phyloP scores from a whole-genome alignment of 2,888 invertebrate species.

The Dicycla oo region DNA sequence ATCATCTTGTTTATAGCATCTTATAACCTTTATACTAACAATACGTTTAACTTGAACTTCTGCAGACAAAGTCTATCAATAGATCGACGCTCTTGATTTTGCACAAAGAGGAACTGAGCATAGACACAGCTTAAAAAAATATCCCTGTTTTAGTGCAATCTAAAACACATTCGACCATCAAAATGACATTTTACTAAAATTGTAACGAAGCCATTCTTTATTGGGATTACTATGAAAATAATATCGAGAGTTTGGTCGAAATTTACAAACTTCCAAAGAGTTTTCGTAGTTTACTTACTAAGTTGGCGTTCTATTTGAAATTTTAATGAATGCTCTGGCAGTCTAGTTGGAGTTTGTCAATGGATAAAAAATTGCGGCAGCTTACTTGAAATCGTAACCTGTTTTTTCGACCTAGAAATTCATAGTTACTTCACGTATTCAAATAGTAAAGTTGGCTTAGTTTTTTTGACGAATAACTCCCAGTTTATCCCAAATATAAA shows the following conservation, averaged over 20 bases:
- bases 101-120: not conserved
- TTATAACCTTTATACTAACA: not conserved
- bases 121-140: not conserved
- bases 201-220: constrained; percentile 28
- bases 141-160: constrained; percentile 6
- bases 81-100: not conserved
- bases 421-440: constrained; percentile 38
- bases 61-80: not conserved
- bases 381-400: constrained; percentile 39
- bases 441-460: constrained; percentile 33
- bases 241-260: constrained; percentile 68
- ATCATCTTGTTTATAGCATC: not conserved
- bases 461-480: constrained; percentile 41
- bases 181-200: constrained; percentile 31
- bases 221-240: constrained; percentile 67
- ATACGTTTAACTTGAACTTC: not conserved
- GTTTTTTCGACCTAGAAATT: constrained; percentile 42
- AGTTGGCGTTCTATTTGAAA: constrained; percentile 72
- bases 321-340: constrained; percentile 74
- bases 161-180: not conserved
- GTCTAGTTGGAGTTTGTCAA: constrained; percentile 68
- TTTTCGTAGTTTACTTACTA: constrained; percentile 70
- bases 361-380: constrained; percentile 65
- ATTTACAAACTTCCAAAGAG: constrained; percentile 71
- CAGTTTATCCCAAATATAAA: constrained; percentile 40